Evolutionary conservation across 2,113 vertebrate genomes (phyloP), one percentile per base, ranked within the genome.

Genomic region (Colius striatus): DNA sequence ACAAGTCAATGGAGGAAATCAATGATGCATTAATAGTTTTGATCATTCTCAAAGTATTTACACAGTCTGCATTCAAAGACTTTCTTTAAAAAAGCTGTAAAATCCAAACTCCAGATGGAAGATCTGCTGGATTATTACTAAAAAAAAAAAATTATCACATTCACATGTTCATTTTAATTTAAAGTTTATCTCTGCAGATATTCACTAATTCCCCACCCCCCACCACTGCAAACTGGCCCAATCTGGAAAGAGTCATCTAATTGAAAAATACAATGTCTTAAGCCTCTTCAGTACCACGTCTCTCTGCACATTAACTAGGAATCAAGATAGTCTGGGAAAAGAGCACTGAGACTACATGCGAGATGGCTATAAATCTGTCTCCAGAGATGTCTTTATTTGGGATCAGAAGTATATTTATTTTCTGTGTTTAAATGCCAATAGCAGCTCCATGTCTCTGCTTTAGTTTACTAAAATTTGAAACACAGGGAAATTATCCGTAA

Each of bases 1-100:
- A 27, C 45, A 68, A 94, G 90, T 54, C 89, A 95, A 81, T 60
- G 70, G 41, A 90, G 54, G 54, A 96, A 95, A 90, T 91, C 81
- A 96, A 54, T 23, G 72, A 51, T 48, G 72, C 36, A 84, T 62
- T 92, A 92, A 87, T 73, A 97, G 84, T 50, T 94, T 80, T 29
- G 12, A 92, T 88, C 55, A 76, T 62, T 86, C 74, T 63, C 51
- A 51, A 76, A 83, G 34, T 57, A 89, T 86, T 94, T 90, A 74
- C n/a, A 45, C n/a, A n/a, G 63, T 26, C 16, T 73, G 51, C 20
- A 65, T 65, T 66, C 65, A 73, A 43, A 73, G 60, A 34, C 5
- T 45, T 53, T 34, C 34, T 62, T 58, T 45, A 30, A 32, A 34
- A 22, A 27, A 7, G 5, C 0, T 1, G 19, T n/a, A 18, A 61